phyloP scores from a whole-genome alignment of 2,113 vertebrate species.

The Vidua macroura region DNA sequence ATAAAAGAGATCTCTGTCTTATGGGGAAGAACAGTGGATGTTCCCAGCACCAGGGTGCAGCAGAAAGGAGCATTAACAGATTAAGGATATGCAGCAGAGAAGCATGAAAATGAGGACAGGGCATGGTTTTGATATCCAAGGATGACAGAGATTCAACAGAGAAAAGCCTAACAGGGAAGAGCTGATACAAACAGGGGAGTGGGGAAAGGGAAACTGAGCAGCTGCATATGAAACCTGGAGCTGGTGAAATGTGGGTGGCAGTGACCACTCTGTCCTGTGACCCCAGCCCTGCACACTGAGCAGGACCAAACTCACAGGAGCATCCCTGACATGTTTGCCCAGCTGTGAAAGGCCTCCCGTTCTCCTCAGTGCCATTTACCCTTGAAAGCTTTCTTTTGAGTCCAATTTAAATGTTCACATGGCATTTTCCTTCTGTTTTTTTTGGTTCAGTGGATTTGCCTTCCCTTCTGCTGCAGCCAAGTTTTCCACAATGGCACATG shows the following conservation, averaged over 20 bases:
- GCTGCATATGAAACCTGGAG: neutral
- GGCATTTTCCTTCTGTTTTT: neutral
- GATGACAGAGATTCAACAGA: neutral
- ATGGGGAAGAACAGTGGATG: neutral
- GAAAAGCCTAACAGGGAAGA: neutral
- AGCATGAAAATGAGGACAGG: neutral
- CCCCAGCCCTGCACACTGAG: neutral
- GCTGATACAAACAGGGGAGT: neutral
- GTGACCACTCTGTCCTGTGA: neutral
- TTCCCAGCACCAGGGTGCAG: neutral
- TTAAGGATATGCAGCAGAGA: neutral
- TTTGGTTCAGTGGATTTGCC: neutral
- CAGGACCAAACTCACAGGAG: neutral
- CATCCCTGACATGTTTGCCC: neutral
- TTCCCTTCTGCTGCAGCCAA: neutral
- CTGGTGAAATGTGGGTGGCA: neutral
- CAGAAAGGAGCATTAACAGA: neutral
- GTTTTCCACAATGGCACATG: neutral
- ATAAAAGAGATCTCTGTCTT: neutral
- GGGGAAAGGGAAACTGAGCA: neutral
- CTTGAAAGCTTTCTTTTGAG: neutral
- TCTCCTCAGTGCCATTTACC: neutral
- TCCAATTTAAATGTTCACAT: neutral
- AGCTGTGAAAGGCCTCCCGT: fast-evolving
- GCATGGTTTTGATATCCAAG: neutral